Percentiles rank a stretch among this genome's conserved stretches.
Evolutionary conservation across 2,888 invertebrate genomes (phyloP).

Genomic region (Dryobotodes eremita): DNA sequence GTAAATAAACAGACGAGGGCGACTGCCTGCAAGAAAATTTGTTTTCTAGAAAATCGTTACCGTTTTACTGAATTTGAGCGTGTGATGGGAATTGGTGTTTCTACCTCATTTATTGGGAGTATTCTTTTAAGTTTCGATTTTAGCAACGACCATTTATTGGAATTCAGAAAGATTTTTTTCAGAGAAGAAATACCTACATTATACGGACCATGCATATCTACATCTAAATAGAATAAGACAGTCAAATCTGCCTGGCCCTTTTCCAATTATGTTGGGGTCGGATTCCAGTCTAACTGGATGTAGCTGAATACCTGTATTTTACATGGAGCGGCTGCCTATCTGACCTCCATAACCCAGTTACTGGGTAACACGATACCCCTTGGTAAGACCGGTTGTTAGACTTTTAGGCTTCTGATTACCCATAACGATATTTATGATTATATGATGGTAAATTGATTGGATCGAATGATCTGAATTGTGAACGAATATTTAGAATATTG

Average conservation of each 20-base stretch:
- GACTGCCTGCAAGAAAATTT: constrained; percentile 56
- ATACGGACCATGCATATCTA: neutral
- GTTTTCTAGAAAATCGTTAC: constrained; percentile 44
- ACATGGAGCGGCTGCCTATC: too few relatives aligned
- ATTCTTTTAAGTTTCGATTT: constrained; percentile 5
- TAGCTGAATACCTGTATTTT: too few relatives aligned
- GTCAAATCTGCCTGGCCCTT: too few relatives aligned
- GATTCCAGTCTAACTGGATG: too few relatives aligned
- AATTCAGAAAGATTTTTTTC: neutral
- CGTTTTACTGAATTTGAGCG: constrained; percentile 14
- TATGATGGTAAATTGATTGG: neutral
- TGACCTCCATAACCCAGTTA: too few relatives aligned
- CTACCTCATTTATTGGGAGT: neutral
- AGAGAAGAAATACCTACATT: neutral
- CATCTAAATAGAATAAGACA: too few relatives aligned
- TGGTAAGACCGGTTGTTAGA: neutral
- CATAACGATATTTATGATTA: neutral
- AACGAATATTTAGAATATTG: neutral
- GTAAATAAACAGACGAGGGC: constrained; percentile 59
- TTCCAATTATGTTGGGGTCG: too few relatives aligned
- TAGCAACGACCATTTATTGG: neutral
- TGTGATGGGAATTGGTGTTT: constrained; percentile 28
- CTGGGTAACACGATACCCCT: neutral
- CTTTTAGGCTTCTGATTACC: neutral
- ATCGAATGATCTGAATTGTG: neutral